Percentiles rank a stretch among this genome's conserved stretches.
phyloP scores from a whole-genome alignment of 2,113 vertebrate species.

The Chaetorhynchus papuensis region DNA sequence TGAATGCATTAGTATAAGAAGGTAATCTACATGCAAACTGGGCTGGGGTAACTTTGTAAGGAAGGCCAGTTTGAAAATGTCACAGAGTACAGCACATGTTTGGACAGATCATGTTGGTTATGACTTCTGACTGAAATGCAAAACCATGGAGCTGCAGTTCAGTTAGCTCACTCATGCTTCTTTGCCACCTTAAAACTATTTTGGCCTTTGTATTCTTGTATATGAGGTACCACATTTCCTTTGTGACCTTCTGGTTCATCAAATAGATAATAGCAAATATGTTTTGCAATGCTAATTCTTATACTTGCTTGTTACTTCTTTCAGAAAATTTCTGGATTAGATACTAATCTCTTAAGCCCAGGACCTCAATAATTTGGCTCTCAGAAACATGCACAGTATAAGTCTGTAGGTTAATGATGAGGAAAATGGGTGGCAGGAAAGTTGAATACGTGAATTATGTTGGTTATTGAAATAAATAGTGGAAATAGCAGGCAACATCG shows the following conservation, averaged over 20 bases:
- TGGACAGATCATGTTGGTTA: neutral
- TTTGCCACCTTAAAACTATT: neutral
- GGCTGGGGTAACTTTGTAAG: neutral
- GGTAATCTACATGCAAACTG: neutral
- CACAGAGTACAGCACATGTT: neutral
- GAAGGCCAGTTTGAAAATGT: neutral
- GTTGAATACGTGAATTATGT: neutral
- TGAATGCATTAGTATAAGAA: neutral
- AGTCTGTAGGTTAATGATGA: slow-evolving; percentile 6
- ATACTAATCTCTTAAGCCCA: neutral
- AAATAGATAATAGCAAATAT: neutral
- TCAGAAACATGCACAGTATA: neutral
- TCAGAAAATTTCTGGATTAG: neutral
- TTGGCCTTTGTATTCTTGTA: neutral
- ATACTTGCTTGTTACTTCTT: neutral
- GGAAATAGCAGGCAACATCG: neutral
- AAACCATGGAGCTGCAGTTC: neutral
- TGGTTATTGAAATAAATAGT: neutral
- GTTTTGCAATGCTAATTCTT: neutral
- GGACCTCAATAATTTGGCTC: neutral
- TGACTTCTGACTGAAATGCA: neutral
- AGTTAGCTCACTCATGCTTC: neutral
- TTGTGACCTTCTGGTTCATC: neutral
- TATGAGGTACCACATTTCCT: neutral
- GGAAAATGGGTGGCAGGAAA: neutral